Base-by-base conservation (phyloP, 2,888 invertebrate species). In the Calameuta pallipes region DNA sequence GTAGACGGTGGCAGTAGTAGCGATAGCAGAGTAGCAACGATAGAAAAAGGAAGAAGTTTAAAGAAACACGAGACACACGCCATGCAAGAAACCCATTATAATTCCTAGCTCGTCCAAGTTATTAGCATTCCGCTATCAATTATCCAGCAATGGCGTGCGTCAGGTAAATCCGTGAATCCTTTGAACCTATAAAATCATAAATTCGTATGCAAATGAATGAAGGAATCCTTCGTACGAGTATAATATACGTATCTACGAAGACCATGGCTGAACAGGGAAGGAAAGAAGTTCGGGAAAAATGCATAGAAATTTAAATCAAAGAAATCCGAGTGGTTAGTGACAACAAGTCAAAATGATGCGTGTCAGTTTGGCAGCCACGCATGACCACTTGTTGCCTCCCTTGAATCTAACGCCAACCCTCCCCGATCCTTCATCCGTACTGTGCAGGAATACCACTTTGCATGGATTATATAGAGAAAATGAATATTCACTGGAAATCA, bases 121-220 rank as follows among this genome's bases (percentile, higher is more conserved):
- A 90, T 90, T 90, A 90, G 90, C 89, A 90, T 90, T 89, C 87
- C 85, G 88, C 89, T 90, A 90, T 90, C 88, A 90, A 90, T 90
- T 90, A 90, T 90, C 86, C 87, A 81, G 82, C 81, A 83, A 84
- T 82, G 83, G 85, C 83, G 85, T 84, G 83, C 84, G 82, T 82
- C 78, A 81, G 75, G 79, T 78, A 81, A 82, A 41, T 23, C 41
- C 6, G 15, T 41, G 41, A 41, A 41, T 41, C 41, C 41, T 41
- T 15, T 15, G 41, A 41, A 23, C 15, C 6, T 41, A 23, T 41
- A 41, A 41, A 41, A 41, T 41, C 1, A 23, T 15, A 15, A 41
- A 41, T 41, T 41, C 41, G 15, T 15, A 41, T 23, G 23, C 41
- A 41, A 41, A 41, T 1, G 41, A 41, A 41, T 41, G 6, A 23